Conservation (phyloP, 2,797 vertebrate species). For the Typhlichthys subterraneus region DNA sequence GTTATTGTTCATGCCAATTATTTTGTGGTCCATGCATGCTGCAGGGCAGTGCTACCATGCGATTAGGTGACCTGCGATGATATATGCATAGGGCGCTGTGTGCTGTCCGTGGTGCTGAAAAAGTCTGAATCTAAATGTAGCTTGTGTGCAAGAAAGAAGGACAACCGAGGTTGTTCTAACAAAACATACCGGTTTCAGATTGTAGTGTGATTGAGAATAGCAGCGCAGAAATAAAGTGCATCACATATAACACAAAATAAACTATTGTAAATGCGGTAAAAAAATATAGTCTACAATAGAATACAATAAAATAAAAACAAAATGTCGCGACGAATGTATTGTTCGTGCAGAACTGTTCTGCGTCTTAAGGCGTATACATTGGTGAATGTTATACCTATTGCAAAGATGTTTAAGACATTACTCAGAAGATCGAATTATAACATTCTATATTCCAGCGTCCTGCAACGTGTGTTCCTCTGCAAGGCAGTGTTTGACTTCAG, state of each 20-base stretch:
- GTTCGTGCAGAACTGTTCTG: no score
- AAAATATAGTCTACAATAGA: no score
- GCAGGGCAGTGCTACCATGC: no score
- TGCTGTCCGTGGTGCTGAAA: slow-evolving; percentile 75
- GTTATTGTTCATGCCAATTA: no score
- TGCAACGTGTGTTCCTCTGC: slow-evolving; percentile 35
- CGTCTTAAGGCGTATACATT: no score
- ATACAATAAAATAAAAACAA: no score
- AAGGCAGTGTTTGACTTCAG: slow-evolving; percentile 62
- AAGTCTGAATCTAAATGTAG: slow-evolving; percentile 1
- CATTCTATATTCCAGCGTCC: slow-evolving; percentile 34
- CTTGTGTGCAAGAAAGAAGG: not conserved
- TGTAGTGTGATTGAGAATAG: slow-evolving; percentile 7
- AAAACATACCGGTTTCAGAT: not conserved
- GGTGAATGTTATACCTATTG: not conserved
- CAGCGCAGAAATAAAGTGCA: not conserved
- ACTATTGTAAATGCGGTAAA: no score
- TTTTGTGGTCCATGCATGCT: no score
- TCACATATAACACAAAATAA: no score
- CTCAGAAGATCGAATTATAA: not conserved
- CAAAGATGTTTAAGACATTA: slow-evolving; percentile 26
- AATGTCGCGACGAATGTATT: no score
- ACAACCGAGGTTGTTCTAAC: not conserved
- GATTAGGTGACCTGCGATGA: not conserved
- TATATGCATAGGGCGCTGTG: not conserved